Evolutionary conservation across 2,797 vertebrate species (phyloP).

Genomic region (Neoniphon sammara): DNA sequence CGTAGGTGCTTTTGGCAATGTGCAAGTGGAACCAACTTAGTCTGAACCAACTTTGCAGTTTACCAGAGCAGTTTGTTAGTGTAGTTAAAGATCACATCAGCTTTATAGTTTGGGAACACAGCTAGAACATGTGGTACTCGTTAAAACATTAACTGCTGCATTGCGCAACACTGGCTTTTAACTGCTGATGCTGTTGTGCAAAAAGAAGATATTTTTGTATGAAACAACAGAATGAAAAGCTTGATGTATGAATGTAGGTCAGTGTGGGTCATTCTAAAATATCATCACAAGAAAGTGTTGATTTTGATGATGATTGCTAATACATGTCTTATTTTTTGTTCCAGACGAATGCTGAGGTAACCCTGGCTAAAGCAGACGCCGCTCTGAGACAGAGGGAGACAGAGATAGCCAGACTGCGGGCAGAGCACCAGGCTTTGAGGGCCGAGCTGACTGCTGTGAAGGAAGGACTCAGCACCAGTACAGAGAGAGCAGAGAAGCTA

Average conservation of each 20-base stretch:
- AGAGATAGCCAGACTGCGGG: constrained; percentile 71
- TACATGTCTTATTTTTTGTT: constrained; percentile 6
- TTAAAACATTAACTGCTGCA: constrained; percentile 9
- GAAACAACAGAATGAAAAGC: background rate
- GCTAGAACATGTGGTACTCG: background rate
- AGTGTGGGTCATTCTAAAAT: background rate
- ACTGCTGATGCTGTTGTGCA: background rate
- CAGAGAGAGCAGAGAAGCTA: constrained; percentile 79
- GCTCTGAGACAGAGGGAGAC: constrained; percentile 79
- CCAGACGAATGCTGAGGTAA: constrained; percentile 83
- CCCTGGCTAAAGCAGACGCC: constrained; percentile 81
- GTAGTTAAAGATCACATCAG: background rate
- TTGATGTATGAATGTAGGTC: background rate
- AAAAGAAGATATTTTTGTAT: background rate
- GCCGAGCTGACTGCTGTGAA: constrained; percentile 80
- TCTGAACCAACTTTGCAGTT: background rate
- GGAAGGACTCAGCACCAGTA: constrained; percentile 74
- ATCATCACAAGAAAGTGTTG: background rate
- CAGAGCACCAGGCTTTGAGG: constrained; percentile 73
- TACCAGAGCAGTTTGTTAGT: background rate
- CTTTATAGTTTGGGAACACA: background rate
- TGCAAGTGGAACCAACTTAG: constrained; percentile 1
- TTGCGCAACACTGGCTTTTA: background rate
- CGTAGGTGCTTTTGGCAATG: constrained; percentile 21
- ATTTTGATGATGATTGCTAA: background rate